Evolutionary conservation across 1,140 invertebrate genomes (phyloP).

Genomic region (Papilio polyxenes): DNA sequence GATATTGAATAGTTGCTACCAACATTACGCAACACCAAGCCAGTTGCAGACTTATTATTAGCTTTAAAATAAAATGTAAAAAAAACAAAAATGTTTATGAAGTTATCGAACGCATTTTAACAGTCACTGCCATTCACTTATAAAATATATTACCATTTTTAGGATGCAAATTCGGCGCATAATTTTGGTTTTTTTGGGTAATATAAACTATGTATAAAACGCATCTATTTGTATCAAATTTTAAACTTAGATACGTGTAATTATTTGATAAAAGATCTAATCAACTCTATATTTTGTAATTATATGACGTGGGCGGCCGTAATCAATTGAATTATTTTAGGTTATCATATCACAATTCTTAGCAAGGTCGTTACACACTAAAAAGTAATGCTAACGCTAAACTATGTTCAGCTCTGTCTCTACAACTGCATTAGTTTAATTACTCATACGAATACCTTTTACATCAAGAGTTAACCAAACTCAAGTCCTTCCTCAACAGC

Average conservation of each 20-base stretch:
- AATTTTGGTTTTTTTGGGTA: neutral
- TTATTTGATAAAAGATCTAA: neutral
- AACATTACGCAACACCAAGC: neutral
- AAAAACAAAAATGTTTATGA: no score
- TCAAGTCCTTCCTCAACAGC: neutral
- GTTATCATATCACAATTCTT: neutral
- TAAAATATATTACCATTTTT: no score
- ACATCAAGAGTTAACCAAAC: no score
- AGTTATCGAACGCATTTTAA: no score
- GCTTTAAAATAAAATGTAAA: no score
- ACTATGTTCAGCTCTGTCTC: neutral
- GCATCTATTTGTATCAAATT: neutral
- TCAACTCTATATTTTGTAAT: constrained; percentile 6
- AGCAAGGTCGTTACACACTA: neutral
- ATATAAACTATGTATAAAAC: neutral
- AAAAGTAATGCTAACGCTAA: neutral
- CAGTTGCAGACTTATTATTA: neutral
- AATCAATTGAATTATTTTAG: constrained; percentile 4
- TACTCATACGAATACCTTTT: neutral
- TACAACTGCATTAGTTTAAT: neutral
- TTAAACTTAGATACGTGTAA: neutral
- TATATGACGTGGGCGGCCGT: neutral
- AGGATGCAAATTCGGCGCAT: neutral
- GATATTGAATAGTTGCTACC: neutral
- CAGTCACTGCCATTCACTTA: no score